Percentiles rank a stretch among this genome's conserved stretches.
These are phyloP conservation scores for Plestiodon gilberti DNA, from an alignment of 2,113 vertebrate genomes.

Conservation along the genomic window DNA sequence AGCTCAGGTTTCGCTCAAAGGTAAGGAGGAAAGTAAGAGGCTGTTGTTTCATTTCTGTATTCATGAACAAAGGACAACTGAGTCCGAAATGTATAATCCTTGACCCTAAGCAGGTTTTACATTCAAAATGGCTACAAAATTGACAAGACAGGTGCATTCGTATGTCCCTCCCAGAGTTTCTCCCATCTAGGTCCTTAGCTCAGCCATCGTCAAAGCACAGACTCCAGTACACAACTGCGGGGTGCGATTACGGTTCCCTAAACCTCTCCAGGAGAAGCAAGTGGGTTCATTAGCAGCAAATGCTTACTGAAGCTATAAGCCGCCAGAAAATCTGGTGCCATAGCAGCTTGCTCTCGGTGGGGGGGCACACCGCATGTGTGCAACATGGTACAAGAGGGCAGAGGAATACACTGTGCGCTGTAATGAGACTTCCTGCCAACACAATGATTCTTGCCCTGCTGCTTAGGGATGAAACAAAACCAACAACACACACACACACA, in stretches of 20 bases:
- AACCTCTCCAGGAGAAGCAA: not conserved
- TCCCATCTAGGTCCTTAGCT: not conserved
- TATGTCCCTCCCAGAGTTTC: not conserved
- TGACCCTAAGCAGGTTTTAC: not conserved
- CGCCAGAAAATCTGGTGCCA: not conserved
- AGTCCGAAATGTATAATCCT: not conserved
- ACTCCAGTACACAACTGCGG: not conserved
- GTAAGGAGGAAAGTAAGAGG: not conserved
- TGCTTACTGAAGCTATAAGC: not conserved
- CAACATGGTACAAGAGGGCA: not conserved
- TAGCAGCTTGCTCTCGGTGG: not conserved
- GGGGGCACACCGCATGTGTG: not conserved
- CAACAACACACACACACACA: not conserved
- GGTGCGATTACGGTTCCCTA: not conserved
- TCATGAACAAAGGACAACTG: not conserved
- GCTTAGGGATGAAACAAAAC: not conserved
- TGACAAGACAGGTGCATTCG: not conserved
- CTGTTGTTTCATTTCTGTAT: not conserved
- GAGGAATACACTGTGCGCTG: not conserved
- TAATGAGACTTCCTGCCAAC: conserved; percentile 14
- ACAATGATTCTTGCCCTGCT: not conserved
- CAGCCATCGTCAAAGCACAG: not conserved
- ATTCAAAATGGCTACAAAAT: not conserved
- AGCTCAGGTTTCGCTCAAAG: not conserved
- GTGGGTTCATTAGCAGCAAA: conserved; percentile 16